Base-by-base conservation (phyloP, 2,113 vertebrate species). In the Rhinichthys klamathensis region DNA sequence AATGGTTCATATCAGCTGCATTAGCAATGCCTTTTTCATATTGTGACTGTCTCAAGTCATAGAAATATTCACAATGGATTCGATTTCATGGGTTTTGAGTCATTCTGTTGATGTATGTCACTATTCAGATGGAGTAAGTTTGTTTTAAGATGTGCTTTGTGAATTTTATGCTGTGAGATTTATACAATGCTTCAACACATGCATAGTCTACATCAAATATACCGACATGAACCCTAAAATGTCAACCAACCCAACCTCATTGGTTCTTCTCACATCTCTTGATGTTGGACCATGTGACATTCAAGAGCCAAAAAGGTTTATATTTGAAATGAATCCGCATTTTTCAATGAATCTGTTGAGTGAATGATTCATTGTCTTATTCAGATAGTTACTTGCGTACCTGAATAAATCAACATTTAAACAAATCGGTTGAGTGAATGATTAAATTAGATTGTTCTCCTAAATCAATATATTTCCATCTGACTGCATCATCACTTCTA, bases 381-480 rank as follows among this genome's bases (percentile, higher is more conserved):
- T 61, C 2, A 12, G n/a, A 46, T 46, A 61, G 58, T 61, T 54
- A 6, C 51, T 54, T 54, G 46, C 9, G 41, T 41, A 8, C 41
- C 49, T 16, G 15, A 15, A 51, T 51, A 4, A 51, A 15, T 51
- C 49, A 4, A 2, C 3, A 15, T 51, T 51, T 58, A 23, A 21
- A 23, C 56, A 58, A 58, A 23, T 23, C 18, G 8, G 21, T 60
- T 60, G 9, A n/a, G 58, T n/a, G 58, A 60, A 11, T n/a, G 3
- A 60, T n/a, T 89, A 70, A 90, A 85, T 85, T 61, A 49, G 76
- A 82, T 86, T 88, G 89, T 87, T 86, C 72, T 41, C 63, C 73
- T 56, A 74, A 81, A 92, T 94, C 92, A 91, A 93, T 94, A 91
- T 27, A 30, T 67, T 86, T 81, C 30, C 51, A 86, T 87, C 91